These are phyloP conservation scores for Scaptodrosophila lebanonensis DNA, from an alignment of 1,140 invertebrate genomes.

Conservation along the genomic window DNA sequence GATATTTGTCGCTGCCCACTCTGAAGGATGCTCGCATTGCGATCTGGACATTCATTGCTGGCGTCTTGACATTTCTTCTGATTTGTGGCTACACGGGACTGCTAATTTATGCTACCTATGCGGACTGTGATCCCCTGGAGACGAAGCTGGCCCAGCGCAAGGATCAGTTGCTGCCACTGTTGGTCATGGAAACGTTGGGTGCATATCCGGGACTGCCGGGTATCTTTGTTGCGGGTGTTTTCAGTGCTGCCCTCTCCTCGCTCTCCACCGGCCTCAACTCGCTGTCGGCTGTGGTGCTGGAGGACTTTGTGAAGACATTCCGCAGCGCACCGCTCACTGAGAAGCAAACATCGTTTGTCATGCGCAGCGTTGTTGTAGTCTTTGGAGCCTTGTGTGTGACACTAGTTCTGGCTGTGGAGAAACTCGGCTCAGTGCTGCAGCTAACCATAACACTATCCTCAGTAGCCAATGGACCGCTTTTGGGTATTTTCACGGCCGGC, in stretches of 20 bases:
- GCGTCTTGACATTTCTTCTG: slow-evolving; percentile 81
- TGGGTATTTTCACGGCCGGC: slow-evolving; percentile 89
- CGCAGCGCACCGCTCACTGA: slow-evolving; percentile 81
- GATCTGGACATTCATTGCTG: slow-evolving; percentile 85
- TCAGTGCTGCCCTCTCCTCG: slow-evolving; percentile 91
- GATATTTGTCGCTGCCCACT: slow-evolving; percentile 85
- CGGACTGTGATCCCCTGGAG: slow-evolving; percentile 90
- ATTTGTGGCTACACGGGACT: slow-evolving; percentile 87
- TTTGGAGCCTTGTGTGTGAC: slow-evolving; percentile 83
- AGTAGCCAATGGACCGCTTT: slow-evolving; percentile 85
- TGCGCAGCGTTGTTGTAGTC: slow-evolving; percentile 84
- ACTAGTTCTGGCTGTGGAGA: slow-evolving; percentile 82
- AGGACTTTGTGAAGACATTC: slow-evolving; percentile 86
- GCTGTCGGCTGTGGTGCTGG: slow-evolving; percentile 91
- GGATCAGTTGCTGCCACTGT: slow-evolving; percentile 85
- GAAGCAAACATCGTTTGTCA: slow-evolving; percentile 81
- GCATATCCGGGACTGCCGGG: slow-evolving; percentile 87
- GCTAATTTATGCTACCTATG: slow-evolving; percentile 90
- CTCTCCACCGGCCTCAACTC: slow-evolving; percentile 94
- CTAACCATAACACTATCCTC: slow-evolving; percentile 82
- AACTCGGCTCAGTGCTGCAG: slow-evolving; percentile 81
- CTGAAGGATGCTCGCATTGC: slow-evolving; percentile 84
- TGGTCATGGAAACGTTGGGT: slow-evolving; percentile 89
- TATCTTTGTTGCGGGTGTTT: slow-evolving; percentile 90
- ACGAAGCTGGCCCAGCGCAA: slow-evolving; percentile 85